phyloP scores from a whole-genome alignment of 2,797 vertebrate species.

The Sebastes matsubarae region DNA sequence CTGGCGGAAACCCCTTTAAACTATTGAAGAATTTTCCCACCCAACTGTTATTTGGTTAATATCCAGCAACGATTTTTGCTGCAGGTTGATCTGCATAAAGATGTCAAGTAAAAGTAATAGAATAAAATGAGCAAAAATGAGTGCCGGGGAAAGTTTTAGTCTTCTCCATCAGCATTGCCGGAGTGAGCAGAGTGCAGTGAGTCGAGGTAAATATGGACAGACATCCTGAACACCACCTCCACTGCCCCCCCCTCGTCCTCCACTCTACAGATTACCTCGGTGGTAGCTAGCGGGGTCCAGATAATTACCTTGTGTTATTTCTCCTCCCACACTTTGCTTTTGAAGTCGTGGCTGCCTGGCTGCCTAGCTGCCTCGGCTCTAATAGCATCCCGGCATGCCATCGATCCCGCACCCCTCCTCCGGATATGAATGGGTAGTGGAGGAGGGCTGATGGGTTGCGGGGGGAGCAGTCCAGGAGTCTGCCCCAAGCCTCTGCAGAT shows the following conservation, averaged over 20 bases:
- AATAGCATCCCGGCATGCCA: slow-evolving; percentile 65
- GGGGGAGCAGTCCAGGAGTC: slow-evolving; percentile 30
- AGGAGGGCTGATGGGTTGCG: slow-evolving; percentile 35
- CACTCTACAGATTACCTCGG: slow-evolving; percentile 61
- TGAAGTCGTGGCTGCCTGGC: slow-evolving; percentile 61
- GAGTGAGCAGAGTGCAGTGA: slow-evolving; percentile 41
- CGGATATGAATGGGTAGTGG: slow-evolving; percentile 50
- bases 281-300: slow-evolving; percentile 54
- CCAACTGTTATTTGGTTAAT: not conserved
- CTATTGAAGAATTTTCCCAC: not conserved
- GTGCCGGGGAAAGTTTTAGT: slow-evolving; percentile 18
- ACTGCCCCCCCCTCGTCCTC: slow-evolving; percentile 33
- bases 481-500: slow-evolving; percentile 20
- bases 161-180: slow-evolving; percentile 8
- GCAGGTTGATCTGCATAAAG: not conserved
- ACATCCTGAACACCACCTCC: slow-evolving; percentile 59
- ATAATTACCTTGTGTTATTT: slow-evolving; percentile 79
- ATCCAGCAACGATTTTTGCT: not conserved
- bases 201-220: slow-evolving; percentile 60
- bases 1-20: not conserved
- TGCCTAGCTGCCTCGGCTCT: slow-evolving; percentile 51
- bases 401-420: slow-evolving; percentile 64
- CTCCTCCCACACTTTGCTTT: slow-evolving; percentile 73
- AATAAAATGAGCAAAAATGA: not conserved
- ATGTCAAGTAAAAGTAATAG: not conserved